These are phyloP conservation scores for Danio aesculapii DNA, from an alignment of 2,797 vertebrate genomes.

Conservation along the genomic window DNA sequence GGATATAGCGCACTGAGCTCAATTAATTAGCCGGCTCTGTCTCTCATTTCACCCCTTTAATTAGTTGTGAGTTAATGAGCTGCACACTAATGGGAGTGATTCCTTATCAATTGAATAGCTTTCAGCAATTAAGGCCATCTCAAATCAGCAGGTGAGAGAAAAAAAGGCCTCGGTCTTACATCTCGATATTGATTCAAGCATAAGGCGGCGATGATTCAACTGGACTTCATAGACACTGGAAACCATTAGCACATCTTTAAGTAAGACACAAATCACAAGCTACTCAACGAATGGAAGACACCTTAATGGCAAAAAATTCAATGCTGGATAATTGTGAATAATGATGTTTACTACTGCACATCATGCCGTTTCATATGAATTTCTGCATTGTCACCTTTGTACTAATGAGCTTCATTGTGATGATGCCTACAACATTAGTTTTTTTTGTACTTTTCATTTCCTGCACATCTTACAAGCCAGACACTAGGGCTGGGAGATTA, in stretches of 20 bases:
- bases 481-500: not conserved
- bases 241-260: slow-evolving; percentile 56
- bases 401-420: not conserved
- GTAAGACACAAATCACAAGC: slow-evolving; percentile 46
- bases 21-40: slow-evolving; percentile 73
- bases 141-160: slow-evolving; percentile 60
- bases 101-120: slow-evolving; percentile 77
- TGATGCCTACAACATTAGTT: not conserved
- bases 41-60: slow-evolving; percentile 73
- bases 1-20: slow-evolving; percentile 57
- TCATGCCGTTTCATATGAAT: not conserved
- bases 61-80: slow-evolving; percentile 78
- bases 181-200: slow-evolving; percentile 74
- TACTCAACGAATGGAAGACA: slow-evolving; percentile 2
- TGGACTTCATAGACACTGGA: slow-evolving; percentile 56
- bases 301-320: slow-evolving; percentile 22
- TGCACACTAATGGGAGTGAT: slow-evolving; percentile 72
- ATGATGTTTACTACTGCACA: slow-evolving; percentile 30
- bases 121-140: slow-evolving; percentile 75
- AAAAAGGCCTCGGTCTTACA: slow-evolving; percentile 67
- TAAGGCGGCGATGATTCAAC: slow-evolving; percentile 61
- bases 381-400: slow-evolving; percentile 1
- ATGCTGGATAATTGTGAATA: slow-evolving; percentile 30
- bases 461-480: not conserved
- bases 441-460: slow-evolving; percentile 4